phyloP scores from a whole-genome alignment of 2,797 vertebrate genomes.

The Notolabrus celidotus region DNA sequence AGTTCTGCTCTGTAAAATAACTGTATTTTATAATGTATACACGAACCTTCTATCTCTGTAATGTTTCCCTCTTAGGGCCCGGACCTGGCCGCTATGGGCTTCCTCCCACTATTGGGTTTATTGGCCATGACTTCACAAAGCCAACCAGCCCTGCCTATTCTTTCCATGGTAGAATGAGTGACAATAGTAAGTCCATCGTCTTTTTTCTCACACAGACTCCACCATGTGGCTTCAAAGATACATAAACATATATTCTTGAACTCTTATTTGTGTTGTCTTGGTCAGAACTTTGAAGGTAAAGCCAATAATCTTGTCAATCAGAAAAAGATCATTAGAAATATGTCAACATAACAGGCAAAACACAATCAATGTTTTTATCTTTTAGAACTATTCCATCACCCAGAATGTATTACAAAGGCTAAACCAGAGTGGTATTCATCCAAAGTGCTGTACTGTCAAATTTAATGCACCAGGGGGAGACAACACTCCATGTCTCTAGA shows the following conservation, averaged over 20 bases:
- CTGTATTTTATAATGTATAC: neutral
- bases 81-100: conserved; percentile 87
- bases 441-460: conserved; percentile 26
- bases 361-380: no score
- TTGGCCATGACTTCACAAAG: conserved; percentile 89
- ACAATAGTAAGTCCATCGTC: conserved; percentile 78
- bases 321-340: no score
- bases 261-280: no score
- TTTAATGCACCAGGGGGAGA: conserved; percentile 63
- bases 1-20: no score
- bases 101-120: conserved; percentile 86
- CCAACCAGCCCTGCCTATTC: conserved; percentile 85
- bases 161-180: conserved; percentile 81
- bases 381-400: no score
- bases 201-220: neutral
- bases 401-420: no score
- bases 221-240: neutral
- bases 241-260: neutral
- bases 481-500: conserved; percentile 29
- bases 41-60: neutral
- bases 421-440: neutral
- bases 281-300: neutral
- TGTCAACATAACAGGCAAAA: no score
- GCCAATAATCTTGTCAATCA: no score
- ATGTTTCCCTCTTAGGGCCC: conserved; percentile 75